A percentile compares a stretch with the other conserved stretches of the same genome.
phyloP scores from a whole-genome alignment of 2,113 vertebrate species.

The Sula dactylatra region DNA sequence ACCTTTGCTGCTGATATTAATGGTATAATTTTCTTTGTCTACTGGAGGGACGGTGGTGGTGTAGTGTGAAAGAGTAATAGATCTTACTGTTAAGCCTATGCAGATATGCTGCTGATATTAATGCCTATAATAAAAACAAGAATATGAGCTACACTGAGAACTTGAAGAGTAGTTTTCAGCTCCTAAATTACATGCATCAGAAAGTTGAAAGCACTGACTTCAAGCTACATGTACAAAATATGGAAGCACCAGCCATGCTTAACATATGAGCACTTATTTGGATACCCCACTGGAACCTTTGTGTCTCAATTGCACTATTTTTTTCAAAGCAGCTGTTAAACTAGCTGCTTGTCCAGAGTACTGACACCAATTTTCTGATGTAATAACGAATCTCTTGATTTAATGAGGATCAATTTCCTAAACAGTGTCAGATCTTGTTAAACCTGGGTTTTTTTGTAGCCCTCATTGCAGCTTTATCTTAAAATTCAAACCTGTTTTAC shows the following conservation, averaged over 20 bases:
- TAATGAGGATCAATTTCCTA: background rate
- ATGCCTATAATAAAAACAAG: background rate
- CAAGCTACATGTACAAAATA: background rate
- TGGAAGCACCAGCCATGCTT: background rate
- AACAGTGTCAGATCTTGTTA: background rate
- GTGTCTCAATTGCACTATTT: background rate
- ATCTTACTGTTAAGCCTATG: background rate
- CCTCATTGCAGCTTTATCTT: background rate
- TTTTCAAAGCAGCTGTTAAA: background rate
- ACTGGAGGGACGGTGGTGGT: fast-evolving
- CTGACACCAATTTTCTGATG: background rate
- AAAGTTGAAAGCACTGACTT: background rate
- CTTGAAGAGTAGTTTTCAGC: background rate
- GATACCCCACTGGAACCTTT: background rate
- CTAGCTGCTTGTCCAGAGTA: background rate
- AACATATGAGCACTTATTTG: background rate
- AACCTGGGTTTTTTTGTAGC: background rate
- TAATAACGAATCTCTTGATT: background rate
- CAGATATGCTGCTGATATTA: background rate
- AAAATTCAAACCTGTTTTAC: background rate
- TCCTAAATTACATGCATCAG: background rate
- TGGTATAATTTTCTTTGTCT: background rate
- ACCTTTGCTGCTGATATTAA: background rate
- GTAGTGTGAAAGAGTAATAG: background rate
- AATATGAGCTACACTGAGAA: background rate